phyloP scores from a whole-genome alignment of 2,888 invertebrate species.

The Norana najaformis region DNA sequence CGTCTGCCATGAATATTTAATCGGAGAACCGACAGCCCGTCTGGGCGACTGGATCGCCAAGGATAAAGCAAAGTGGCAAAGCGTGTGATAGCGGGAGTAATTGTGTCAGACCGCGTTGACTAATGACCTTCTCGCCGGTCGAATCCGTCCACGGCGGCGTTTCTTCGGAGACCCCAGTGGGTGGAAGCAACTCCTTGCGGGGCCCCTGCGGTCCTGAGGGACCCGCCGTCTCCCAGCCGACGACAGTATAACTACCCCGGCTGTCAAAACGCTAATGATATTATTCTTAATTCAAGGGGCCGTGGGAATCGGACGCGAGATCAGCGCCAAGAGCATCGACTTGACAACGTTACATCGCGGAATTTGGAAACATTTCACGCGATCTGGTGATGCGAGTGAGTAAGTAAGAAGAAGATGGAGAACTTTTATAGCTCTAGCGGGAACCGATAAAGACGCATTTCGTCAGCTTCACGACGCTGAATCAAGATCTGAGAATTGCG shows the following conservation, averaged over 20 bases:
- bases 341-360: background rate
- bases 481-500: too few species aligned
- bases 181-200: background rate
- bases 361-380: background rate
- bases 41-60: background rate
- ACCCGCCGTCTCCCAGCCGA: background rate
- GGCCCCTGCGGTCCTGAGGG: too few species aligned
- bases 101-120: background rate
- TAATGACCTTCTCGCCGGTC: background rate
- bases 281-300: background rate
- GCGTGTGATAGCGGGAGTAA: background rate
- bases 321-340: too few species aligned
- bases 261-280: conserved; percentile 13
- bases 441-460: background rate
- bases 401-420: background rate
- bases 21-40: background rate
- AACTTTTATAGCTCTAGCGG: background rate
- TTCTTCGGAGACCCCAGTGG: background rate
- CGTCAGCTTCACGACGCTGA: too few species aligned
- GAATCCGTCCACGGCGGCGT: background rate
- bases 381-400: background rate
- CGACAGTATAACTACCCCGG: background rate
- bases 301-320: background rate
- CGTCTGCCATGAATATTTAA: background rate
- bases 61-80: background rate